Evolutionary conservation across 2,113 vertebrate species (phyloP).

Genomic region (Podiceps cristatus): DNA sequence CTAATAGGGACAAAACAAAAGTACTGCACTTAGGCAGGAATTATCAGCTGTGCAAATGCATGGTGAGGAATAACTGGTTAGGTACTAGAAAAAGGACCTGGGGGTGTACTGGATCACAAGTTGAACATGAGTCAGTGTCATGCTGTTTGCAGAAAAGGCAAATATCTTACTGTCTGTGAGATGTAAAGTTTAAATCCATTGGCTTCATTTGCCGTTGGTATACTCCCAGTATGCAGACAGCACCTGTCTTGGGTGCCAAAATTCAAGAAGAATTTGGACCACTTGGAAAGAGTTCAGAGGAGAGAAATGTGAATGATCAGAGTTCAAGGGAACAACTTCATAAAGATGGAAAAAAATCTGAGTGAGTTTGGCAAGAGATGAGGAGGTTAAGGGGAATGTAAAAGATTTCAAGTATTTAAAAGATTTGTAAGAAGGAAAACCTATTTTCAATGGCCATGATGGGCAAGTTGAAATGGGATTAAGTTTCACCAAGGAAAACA

Average conservation of each 20-base stretch:
- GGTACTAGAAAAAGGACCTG: conserved; percentile 46
- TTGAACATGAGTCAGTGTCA: conserved; percentile 62
- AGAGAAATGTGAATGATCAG: not conserved
- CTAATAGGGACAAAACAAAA: not conserved
- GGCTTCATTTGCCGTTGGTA: not conserved
- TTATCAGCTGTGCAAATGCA: conserved; percentile 8
- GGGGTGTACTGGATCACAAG: conserved; percentile 67
- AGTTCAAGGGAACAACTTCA: conserved; percentile 1
- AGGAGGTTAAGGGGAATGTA: not conserved
- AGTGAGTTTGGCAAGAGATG: conserved; percentile 33
- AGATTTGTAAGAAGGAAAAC: not conserved
- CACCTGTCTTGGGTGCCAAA: conserved; percentile 10
- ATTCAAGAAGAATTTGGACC: conserved; percentile 1
- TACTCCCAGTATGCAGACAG: not conserved
- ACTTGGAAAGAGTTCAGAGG: conserved; percentile 45
- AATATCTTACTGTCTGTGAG: conserved; percentile 5
- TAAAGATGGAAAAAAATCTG: conserved; percentile 17
- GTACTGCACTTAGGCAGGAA: not conserved
- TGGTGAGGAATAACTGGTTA: conserved; percentile 13
- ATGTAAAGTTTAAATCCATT: not conserved
- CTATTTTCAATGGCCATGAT: not conserved
- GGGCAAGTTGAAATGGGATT: not conserved
- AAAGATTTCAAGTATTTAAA: conserved; percentile 19
- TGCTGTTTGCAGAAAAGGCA: conserved; percentile 43
- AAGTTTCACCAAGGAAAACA: not conserved